These are phyloP conservation scores for Tortricodes alternella DNA, from an alignment of 2,888 invertebrate genomes.

Conservation along the genomic window DNA sequence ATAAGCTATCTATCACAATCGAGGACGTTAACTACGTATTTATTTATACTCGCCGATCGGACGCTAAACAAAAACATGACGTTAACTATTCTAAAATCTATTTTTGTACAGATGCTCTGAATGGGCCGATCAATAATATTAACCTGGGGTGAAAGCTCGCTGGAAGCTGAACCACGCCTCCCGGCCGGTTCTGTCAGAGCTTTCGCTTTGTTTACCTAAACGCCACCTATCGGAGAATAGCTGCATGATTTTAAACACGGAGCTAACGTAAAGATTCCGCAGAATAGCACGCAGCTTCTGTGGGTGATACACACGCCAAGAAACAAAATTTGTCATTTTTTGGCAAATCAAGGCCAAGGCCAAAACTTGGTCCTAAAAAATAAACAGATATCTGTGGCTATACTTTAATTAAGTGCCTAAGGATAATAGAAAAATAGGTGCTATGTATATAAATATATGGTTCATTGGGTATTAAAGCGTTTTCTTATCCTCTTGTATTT, in stretches of 20 bases:
- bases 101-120: slow-evolving; percentile 51
- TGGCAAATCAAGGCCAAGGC: too few species aligned
- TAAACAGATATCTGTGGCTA: too few species aligned
- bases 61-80: slow-evolving; percentile 47
- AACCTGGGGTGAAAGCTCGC: slow-evolving; percentile 67
- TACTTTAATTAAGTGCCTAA: slow-evolving; percentile 20
- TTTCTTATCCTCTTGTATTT: slow-evolving; percentile 53
- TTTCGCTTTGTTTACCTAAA: slow-evolving; percentile 40
- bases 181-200: slow-evolving; percentile 49
- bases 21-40: slow-evolving; percentile 40
- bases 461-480: slow-evolving; percentile 46
- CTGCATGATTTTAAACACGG: slow-evolving; percentile 27
- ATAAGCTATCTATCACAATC: slow-evolving; percentile 53
- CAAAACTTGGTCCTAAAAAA: too few species aligned
- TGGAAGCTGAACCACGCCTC: slow-evolving; percentile 61
- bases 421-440: slow-evolving; percentile 27
- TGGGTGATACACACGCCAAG: too few species aligned
- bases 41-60: slow-evolving; percentile 39
- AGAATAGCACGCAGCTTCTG: too few species aligned
- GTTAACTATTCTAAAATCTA: slow-evolving; percentile 51
- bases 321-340: too few species aligned
- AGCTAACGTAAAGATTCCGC: too few species aligned
- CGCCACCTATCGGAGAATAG: slow-evolving; percentile 58
- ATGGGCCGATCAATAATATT: slow-evolving; percentile 69
- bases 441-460: slow-evolving; percentile 1